A percentile compares a stretch with the other conserved stretches of the same genome.
Conservation (phyloP, 2,888 invertebrate species). For the Drosophila suboccidentalis region DNA sequence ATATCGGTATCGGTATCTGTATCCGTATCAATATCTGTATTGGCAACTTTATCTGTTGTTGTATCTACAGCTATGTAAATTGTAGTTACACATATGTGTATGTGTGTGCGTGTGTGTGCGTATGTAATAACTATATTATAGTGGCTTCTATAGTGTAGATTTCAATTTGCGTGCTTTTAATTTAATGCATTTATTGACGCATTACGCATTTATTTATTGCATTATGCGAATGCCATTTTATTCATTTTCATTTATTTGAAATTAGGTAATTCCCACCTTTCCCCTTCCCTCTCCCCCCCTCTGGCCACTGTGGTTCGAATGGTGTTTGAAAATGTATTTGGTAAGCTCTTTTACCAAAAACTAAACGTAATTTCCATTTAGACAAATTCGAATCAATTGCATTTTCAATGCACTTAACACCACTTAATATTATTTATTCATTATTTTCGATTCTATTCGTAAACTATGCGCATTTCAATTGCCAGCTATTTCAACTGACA, state of each 20-base stretch:
- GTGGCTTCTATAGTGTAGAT: constrained; percentile 38
- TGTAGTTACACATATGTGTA: not conserved
- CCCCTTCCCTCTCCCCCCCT: too few species aligned
- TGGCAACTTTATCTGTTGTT: not conserved
- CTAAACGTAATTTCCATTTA: constrained; percentile 41
- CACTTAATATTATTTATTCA: constrained; percentile 43
- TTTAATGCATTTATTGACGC: constrained; percentile 56
- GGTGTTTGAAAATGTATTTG: not conserved
- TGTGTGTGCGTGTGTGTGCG: not conserved
- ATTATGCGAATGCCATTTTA: constrained; percentile 38
- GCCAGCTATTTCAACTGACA: not conserved
- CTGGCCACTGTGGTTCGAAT: not conserved
- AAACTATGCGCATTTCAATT: constrained; percentile 1
- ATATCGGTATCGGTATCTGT: not conserved
- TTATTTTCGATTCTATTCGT: constrained; percentile 10
- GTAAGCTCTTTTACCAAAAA: constrained; percentile 18
- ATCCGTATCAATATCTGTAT: not conserved
- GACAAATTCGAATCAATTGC: constrained; percentile 37
- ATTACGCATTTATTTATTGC: constrained; percentile 54
- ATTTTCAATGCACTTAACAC: constrained; percentile 45
- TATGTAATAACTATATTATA: constrained; percentile 16
- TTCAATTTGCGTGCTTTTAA: constrained; percentile 53
- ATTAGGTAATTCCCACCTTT: constrained; percentile 6
- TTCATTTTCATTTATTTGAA: constrained; percentile 25
- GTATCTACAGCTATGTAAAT: constrained; percentile 10